A percentile compares a stretch with the other conserved stretches of the same genome.
phyloP scores from a whole-genome alignment of 2,888 invertebrate genomes.

The Platynereis dumerilii region DNA sequence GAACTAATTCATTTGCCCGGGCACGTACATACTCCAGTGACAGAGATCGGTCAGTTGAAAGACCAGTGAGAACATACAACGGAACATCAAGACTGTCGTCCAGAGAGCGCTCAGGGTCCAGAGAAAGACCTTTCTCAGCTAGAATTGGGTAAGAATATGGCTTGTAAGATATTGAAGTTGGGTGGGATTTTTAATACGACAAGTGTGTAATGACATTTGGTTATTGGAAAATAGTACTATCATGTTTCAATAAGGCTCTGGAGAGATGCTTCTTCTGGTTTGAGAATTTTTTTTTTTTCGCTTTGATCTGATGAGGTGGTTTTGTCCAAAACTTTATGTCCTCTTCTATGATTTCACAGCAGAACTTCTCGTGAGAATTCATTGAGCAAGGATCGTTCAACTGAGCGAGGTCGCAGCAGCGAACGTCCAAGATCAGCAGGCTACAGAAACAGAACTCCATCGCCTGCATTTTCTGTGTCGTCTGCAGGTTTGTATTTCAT shows the following conservation, averaged over 20 bases:
- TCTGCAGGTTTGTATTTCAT: slow-evolving; percentile 12
- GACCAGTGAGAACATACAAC: background rate
- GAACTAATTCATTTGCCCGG: slow-evolving; percentile 27
- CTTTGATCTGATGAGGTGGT: too few relatives aligned
- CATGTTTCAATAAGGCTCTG: too few relatives aligned
- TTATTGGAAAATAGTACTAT: too few relatives aligned
- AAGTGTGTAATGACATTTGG: too few relatives aligned
- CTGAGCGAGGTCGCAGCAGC: slow-evolving; percentile 10
- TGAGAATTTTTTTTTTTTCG: too few relatives aligned
- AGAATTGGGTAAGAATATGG: too few relatives aligned
- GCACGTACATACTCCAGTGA: slow-evolving; percentile 44
- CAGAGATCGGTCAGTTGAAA: slow-evolving; percentile 32
- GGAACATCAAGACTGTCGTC: background rate
- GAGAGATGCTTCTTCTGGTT: too few relatives aligned
- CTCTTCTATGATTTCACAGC: slow-evolving; percentile 19
- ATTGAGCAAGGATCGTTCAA: too few relatives aligned
- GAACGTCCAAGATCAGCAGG: slow-evolving; percentile 8
- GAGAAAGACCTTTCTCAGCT: too few relatives aligned
- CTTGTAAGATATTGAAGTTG: too few relatives aligned
- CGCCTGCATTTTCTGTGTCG: slow-evolving; percentile 9
- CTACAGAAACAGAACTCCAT: slow-evolving; percentile 13
- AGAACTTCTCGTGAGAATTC: too few relatives aligned
- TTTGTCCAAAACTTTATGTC: slow-evolving; percentile 35
- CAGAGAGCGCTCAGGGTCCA: slow-evolving; percentile 6
- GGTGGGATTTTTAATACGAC: too few relatives aligned